Percentiles rank a stretch among this genome's conserved stretches.
These are phyloP conservation scores for Xiphias gladius DNA, from an alignment of 2,113 vertebrate species.

Conservation along the genomic window DNA sequence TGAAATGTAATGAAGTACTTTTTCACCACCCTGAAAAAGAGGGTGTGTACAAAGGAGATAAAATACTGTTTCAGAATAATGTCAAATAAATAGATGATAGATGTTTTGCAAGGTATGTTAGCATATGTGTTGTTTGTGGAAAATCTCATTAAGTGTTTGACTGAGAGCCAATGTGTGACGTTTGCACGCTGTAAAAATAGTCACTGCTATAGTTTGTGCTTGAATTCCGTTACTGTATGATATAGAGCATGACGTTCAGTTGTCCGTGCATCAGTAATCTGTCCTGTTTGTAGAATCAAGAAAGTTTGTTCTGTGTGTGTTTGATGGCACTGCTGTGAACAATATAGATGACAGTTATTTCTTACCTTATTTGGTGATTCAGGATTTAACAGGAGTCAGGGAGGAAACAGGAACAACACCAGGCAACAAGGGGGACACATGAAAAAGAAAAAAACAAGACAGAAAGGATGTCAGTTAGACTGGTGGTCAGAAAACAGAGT, in stretches of 20 bases:
- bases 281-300: constrained; percentile 11
- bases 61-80: not conserved
- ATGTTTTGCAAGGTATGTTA: constrained; percentile 18
- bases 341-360: constrained; percentile 43
- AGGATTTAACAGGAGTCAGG: constrained; percentile 37
- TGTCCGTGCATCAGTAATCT: constrained; percentile 3
- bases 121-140: not conserved
- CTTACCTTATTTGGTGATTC: constrained; percentile 82
- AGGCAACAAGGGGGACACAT: constrained; percentile 58
- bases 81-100: not conserved
- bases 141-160: constrained; percentile 27
- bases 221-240: not conserved
- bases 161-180: not conserved
- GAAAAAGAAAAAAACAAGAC: constrained; percentile 68
- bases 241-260: not conserved
- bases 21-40: not conserved
- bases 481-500: constrained; percentile 22
- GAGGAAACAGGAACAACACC: constrained; percentile 44
- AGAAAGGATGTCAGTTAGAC: constrained; percentile 70
- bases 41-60: not conserved
- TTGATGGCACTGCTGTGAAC: constrained; percentile 12
- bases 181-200: constrained; percentile 1
- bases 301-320: constrained; percentile 3
- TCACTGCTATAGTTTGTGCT: constrained; percentile 9
- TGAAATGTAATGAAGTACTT: constrained; percentile 5